Evolutionary conservation across 2,888 invertebrate genomes (phyloP).

Genomic region (Steinernema carpocapsae): DNA sequence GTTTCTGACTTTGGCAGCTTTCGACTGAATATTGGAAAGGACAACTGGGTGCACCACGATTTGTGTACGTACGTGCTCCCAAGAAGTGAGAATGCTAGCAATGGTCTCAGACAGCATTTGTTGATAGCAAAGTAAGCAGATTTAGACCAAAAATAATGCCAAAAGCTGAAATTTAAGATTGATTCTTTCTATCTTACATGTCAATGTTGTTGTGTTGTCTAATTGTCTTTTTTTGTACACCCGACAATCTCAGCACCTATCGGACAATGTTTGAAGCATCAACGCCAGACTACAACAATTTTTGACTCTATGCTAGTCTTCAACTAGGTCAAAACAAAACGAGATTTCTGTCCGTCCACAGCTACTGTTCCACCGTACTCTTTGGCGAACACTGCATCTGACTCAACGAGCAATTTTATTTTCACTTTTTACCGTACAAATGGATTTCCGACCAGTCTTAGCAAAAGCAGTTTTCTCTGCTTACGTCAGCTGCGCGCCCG

Average conservation of each 20-base stretch:
- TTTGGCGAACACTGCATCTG: slow-evolving; percentile 1
- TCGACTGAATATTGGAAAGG: background rate
- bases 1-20: background rate
- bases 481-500: slow-evolving; percentile 17
- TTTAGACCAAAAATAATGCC: too few relatives aligned
- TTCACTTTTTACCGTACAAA: slow-evolving; percentile 10
- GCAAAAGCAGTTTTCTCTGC: slow-evolving; percentile 32
- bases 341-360: too few relatives aligned
- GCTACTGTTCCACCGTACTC: background rate
- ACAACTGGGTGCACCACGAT: background rate
- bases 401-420: background rate
- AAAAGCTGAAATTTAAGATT: too few relatives aligned
- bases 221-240: too few relatives aligned
- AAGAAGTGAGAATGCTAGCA: background rate
- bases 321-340: too few relatives aligned
- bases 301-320: too few relatives aligned
- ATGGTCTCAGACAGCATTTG: background rate
- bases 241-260: too few relatives aligned
- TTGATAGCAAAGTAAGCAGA: background rate
- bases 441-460: background rate
- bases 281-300: too few relatives aligned
- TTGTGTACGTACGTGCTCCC: background rate
- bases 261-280: too few relatives aligned
- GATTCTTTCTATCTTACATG: too few relatives aligned
- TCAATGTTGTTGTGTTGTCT: too few relatives aligned